Base-by-base conservation (phyloP, 2,797 vertebrate genomes). In the Pipistrellus kuhlii region DNA sequence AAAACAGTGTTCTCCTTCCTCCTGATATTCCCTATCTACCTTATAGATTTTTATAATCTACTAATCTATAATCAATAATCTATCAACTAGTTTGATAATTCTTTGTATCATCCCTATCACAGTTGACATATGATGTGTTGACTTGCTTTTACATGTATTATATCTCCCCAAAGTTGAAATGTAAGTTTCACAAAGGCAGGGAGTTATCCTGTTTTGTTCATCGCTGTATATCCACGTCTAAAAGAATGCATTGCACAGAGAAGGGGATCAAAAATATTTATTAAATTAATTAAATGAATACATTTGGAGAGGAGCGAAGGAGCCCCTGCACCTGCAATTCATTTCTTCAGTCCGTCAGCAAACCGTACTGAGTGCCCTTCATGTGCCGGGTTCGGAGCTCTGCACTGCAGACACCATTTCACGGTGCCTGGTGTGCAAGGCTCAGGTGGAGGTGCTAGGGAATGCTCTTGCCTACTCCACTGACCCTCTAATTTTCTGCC, bases 341-440 rank as follows among this genome's bases (percentile, higher is more conserved):
- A 30, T 68, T 84, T 71, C 32, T 90, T 27, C 62, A n/a, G 30
- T 64, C 30, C 8, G 13, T 23, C 53, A 48, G 35, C 77, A 87
- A 41, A 9, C n/a, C 23, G 17, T 46, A 17, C 8, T 8, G 25
- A 73, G 25, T 23, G 21, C 8, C 48, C 68, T 57, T 9, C 17
- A 1, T 78, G 18, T 15, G 68, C 23, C 0, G 0, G 55, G 69
- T 44, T 87, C 46, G 41, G 94, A 77, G 35, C 87, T 78, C 44
- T 21, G 38, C 5, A 12, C 20, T 5, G 10, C 1, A 8, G 35
- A n/a, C 27, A 14, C 23, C 69, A 35, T 41, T 17, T 35, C 32
- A 23, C 0, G 0, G 81, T 6, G 9, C 21, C 2, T 55, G 72
- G 14, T 21, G 10, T 21, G n/a, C 4, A 2, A n/a, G 32, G 10